phyloP scores from a whole-genome alignment of 2,888 invertebrate genomes.

The Parnassius glacialis region DNA sequence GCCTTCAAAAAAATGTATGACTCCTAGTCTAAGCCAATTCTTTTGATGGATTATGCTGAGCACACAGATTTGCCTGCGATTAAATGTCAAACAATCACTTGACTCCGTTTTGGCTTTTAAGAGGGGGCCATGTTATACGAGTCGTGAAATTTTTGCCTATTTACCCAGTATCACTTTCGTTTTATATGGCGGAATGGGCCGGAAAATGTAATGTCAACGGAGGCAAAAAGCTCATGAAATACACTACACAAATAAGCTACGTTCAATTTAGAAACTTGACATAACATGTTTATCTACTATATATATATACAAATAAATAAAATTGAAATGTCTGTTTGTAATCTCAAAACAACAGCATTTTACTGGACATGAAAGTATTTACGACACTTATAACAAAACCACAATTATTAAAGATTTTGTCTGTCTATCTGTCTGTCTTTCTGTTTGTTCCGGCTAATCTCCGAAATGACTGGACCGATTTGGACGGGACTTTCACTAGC shows the following conservation, averaged over 20 bases:
- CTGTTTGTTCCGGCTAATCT: too few relatives aligned
- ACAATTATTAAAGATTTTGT: too few relatives aligned
- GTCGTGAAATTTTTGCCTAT: conserved; percentile 55
- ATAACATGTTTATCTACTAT: too few relatives aligned
- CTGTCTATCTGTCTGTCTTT: too few relatives aligned
- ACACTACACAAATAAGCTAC: background rate
- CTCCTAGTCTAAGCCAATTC: conserved; percentile 34
- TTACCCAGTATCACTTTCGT: conserved; percentile 47
- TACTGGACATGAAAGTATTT: too few relatives aligned
- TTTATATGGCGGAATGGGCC: conserved; percentile 19
- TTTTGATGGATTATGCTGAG: conserved; percentile 63
- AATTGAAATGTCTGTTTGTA: too few relatives aligned
- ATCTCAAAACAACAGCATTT: too few relatives aligned
- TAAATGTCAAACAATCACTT: conserved; percentile 62
- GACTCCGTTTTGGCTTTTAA: conserved; percentile 64
- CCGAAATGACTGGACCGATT: too few relatives aligned
- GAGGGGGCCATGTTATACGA: conserved; percentile 53
- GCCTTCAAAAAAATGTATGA: background rate
- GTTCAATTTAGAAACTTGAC: background rate
- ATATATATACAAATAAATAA: too few relatives aligned
- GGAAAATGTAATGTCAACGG: conserved; percentile 1
- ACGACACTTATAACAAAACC: too few relatives aligned
- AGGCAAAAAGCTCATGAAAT: conserved; percentile 6
- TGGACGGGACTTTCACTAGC: too few relatives aligned
- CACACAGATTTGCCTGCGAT: conserved; percentile 71